phyloP scores from a whole-genome alignment of 2,797 vertebrate species.

The Spinibarbus caldwelli region DNA sequence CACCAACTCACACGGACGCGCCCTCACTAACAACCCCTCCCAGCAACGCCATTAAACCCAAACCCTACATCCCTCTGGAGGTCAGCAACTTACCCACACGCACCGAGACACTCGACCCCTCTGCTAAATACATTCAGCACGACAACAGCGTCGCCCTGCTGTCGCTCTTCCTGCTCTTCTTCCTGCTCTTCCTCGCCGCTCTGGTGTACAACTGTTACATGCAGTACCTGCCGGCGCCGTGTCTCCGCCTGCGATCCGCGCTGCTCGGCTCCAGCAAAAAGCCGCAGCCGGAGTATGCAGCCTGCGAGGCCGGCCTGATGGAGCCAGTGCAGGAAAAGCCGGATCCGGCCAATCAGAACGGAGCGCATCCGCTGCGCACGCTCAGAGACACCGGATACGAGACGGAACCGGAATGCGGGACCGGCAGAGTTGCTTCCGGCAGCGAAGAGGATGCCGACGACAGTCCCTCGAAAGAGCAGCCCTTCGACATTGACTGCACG shows the following conservation, averaged over 20 bases:
- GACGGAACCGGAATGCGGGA: constrained; percentile 89
- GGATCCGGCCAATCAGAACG: constrained; percentile 80
- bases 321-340: constrained; percentile 83
- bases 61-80: constrained; percentile 70
- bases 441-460: constrained; percentile 76
- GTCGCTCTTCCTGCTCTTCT: constrained; percentile 90
- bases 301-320: constrained; percentile 89
- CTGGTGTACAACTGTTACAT: constrained; percentile 95
- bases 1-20: constrained; percentile 67
- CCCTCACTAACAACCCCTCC: constrained; percentile 73
- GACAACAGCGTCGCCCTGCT: constrained; percentile 85
- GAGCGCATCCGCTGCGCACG: constrained; percentile 80
- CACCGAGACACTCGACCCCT: constrained; percentile 77
- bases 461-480: constrained; percentile 78
- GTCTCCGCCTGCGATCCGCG: constrained; percentile 84
- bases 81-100: constrained; percentile 67
- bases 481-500: constrained; percentile 92
- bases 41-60: constrained; percentile 63
- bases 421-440: constrained; percentile 81
- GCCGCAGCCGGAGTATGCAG: constrained; percentile 81
- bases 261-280: constrained; percentile 87
- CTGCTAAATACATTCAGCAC: constrained; percentile 84
- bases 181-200: constrained; percentile 87
- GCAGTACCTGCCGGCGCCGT: constrained; percentile 90
- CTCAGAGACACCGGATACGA: constrained; percentile 93